Conservation (phyloP, 92 coral and sea anemone species). For the Paramuricea clavata region DNA sequence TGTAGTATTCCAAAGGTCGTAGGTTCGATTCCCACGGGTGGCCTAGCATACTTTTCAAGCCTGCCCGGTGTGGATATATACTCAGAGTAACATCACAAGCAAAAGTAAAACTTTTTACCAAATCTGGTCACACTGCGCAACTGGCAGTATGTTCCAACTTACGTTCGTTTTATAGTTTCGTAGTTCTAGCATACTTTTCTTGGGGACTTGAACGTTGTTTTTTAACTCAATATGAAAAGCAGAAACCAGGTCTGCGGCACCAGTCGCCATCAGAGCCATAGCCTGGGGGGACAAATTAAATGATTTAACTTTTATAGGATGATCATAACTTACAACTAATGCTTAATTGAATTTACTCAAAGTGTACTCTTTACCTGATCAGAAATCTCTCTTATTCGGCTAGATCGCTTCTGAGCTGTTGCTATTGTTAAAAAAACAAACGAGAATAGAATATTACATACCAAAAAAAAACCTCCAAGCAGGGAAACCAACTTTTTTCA, state of each 20-base stretch:
- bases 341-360: too few species aligned
- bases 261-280: constrained; percentile 93
- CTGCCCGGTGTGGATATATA: too few species aligned
- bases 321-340: too few species aligned
- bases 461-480: not conserved
- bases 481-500: not conserved
- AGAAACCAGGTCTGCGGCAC: constrained; percentile 89
- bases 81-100: too few species aligned
- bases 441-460: not conserved
- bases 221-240: constrained; percentile 90
- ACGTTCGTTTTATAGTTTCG: constrained; percentile 88
- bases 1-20: too few species aligned
- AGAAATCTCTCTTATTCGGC: constrained; percentile 65
- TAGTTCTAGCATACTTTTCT: constrained; percentile 84
- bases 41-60: too few species aligned
- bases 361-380: constrained; percentile 31
- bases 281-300: constrained; percentile 59
- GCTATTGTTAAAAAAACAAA: constrained; percentile 18
- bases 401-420: constrained; percentile 71
- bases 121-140: too few species aligned
- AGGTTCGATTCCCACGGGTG: too few species aligned
- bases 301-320: not conserved
- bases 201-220: constrained; percentile 76
- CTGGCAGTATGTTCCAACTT: constrained; percentile 55
- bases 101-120: too few species aligned